A percentile compares a stretch with the other conserved stretches of the same genome.
These are phyloP conservation scores for Habroteleia sp. DNA, from an alignment of 2,888 invertebrate genomes.

Conservation along the genomic window DNA sequence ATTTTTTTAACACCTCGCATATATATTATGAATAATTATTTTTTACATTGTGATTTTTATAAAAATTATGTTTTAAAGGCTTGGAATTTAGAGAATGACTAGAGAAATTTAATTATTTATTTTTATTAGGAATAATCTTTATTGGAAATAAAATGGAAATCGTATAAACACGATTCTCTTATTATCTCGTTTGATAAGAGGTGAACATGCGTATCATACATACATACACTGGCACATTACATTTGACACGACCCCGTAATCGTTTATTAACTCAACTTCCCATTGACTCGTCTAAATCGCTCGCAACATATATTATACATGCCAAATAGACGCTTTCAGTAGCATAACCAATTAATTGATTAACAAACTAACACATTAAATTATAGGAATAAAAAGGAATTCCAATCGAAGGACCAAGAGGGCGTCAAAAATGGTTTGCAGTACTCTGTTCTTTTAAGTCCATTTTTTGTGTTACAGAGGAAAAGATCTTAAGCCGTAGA, in stretches of 20 bases:
- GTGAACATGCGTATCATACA: neutral
- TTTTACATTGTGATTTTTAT: no score
- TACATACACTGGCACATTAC: conserved; percentile 16
- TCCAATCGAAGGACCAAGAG: conserved; percentile 9
- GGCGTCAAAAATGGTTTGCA: conserved; percentile 10
- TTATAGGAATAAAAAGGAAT: conserved; percentile 4
- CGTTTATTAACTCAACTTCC: conserved; percentile 61
- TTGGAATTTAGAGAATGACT: no score
- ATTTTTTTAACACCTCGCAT: no score
- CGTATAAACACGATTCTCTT: no score
- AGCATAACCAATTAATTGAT: conserved; percentile 48
- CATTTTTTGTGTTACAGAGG: no score
- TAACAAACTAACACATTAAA: conserved; percentile 52
- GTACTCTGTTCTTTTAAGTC: no score
- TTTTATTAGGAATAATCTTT: no score
- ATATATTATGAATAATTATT: no score
- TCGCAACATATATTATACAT: conserved; percentile 58
- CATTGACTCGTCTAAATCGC: conserved; percentile 54
- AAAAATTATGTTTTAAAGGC: no score
- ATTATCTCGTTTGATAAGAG: neutral
- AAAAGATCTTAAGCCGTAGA: no score
- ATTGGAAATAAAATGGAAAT: no score
- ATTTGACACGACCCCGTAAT: conserved; percentile 46
- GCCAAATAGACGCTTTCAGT: conserved; percentile 58
- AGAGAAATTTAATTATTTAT: no score